Percentiles rank a stretch among this genome's conserved stretches.
These are phyloP conservation scores for Hestina assimilis DNA, from an alignment of 1,140 invertebrate species.

Conservation along the genomic window DNA sequence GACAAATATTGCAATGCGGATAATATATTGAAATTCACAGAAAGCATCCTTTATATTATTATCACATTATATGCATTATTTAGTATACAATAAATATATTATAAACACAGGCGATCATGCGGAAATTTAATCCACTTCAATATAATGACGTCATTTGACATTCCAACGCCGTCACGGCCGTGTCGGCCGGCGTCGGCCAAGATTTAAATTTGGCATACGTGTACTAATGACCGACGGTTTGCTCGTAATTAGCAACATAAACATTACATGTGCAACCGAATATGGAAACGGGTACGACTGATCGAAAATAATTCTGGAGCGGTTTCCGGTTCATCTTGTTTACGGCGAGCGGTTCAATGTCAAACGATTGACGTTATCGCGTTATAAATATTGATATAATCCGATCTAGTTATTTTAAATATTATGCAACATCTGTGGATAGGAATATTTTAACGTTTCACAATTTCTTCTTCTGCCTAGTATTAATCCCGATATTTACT, in stretches of 20 bases:
- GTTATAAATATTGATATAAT: conserved; percentile 8
- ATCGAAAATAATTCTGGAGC: conserved; percentile 34
- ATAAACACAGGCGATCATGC: background rate
- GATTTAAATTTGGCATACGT: conserved; percentile 64
- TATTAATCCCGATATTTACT: too few relatives aligned
- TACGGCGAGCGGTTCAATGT: conserved; percentile 11
- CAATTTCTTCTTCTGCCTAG: too few relatives aligned
- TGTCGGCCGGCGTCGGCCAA: conserved; percentile 48
- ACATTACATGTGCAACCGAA: conserved; percentile 39
- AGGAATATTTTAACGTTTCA: background rate
- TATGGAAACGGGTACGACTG: conserved; percentile 38
- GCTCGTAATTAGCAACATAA: conserved; percentile 50
- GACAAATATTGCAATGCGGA: too few relatives aligned
- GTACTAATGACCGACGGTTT: conserved; percentile 43
- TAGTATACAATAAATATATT: background rate
- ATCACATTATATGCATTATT: too few relatives aligned
- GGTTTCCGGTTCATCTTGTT: conserved; percentile 16
- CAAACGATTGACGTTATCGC: conserved; percentile 7
- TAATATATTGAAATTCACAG: too few relatives aligned
- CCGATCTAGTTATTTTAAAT: background rate
- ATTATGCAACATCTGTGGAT: background rate
- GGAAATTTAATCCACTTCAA: background rate
- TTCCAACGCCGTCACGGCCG: conserved; percentile 42
- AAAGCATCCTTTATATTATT: too few relatives aligned
- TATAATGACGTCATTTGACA: conserved; percentile 52